These are phyloP conservation scores for Lysandra coridon DNA, from an alignment of 2,888 invertebrate species.

Conservation along the genomic window DNA sequence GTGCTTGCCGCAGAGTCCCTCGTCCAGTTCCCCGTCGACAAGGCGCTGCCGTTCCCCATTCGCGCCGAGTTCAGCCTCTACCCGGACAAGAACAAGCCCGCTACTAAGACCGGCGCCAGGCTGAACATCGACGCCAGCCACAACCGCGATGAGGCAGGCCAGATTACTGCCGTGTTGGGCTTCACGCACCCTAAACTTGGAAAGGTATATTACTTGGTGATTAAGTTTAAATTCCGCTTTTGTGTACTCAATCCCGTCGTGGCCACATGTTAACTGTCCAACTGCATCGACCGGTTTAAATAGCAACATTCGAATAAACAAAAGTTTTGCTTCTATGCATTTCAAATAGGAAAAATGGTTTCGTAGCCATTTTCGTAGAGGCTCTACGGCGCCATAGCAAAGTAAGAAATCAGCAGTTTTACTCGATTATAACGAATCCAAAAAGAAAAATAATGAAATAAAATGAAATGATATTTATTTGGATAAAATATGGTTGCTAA, in stretches of 20 bases:
- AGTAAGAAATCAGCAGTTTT: too few relatives aligned
- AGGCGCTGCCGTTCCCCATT: conserved; percentile 78
- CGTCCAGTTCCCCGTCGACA: conserved; percentile 68
- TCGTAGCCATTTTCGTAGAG: background rate
- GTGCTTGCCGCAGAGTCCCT: conserved; percentile 82
- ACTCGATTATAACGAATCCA: too few relatives aligned
- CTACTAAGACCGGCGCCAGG: conserved; percentile 83
- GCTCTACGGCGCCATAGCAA: too few relatives aligned
- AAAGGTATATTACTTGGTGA: conserved; percentile 63
- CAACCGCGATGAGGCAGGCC: conserved; percentile 66
- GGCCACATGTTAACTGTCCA: background rate
- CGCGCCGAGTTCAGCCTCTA: conserved; percentile 83
- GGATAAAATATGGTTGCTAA: too few relatives aligned
- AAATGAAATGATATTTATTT: too few relatives aligned
- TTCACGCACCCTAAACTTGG: conserved; percentile 85
- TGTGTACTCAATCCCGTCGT: conserved; percentile 8
- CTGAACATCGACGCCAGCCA: conserved; percentile 76
- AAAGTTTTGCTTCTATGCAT: too few relatives aligned
- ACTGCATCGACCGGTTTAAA: too few relatives aligned
- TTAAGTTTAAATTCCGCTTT: too few relatives aligned
- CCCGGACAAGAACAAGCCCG: conserved; percentile 86
- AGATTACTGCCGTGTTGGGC: conserved; percentile 78
- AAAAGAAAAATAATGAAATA: too few relatives aligned
- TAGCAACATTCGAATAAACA: too few relatives aligned
- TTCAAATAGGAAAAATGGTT: background rate